Base-by-base conservation (phyloP, 2,888 invertebrate species). In the Rotaria macrura region DNA sequence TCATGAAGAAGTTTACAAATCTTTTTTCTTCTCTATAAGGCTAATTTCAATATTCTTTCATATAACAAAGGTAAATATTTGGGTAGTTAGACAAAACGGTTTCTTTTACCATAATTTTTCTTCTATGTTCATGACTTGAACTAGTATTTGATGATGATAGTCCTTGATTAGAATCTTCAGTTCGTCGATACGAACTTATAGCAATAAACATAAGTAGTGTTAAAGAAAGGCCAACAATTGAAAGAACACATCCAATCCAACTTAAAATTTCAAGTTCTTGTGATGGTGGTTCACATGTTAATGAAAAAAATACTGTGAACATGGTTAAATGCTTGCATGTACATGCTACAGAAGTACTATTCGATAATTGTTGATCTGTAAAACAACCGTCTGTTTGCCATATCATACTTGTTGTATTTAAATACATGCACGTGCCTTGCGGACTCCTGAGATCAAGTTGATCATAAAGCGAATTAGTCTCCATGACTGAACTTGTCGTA, bases 291-390 rank as follows among this genome's bases (percentile, higher is more conserved):
- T 25, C 43, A 43, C 79, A 79, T 43, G 40, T 12, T n/a, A 43
- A 43, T 9, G 79, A 79, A 43, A 79, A 79, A 43, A 79, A 79
- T 4, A 79, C 79, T 25, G 79, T 79, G 43, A 79, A 79, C 79
- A 79, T 79, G 1, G 79, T 79, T 79, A 79, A 43, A 79, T 79
- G 79, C n/a, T 79, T 14, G 43, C 79, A 79, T 40, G 40, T 79
- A n/a, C 79, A 79, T 43, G 20, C 38, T 4, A 65, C 38, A 0
- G 34, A 65, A 17, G 20, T 38, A 65, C 20, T 65, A 34, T 65
- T 65, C 6, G 65, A 65, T 34, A 43, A 43, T 43, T 79, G 25
- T 3, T 25, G 40, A 43, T 79, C 43, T 43, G 79, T 79, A n/a
- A 14, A 25, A 79, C 79, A 79, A 14, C 79, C 79, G n/a, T 79